Conservation (phyloP, 2,113 vertebrate genomes). For the Dendropsophus ebraccatus region DNA sequence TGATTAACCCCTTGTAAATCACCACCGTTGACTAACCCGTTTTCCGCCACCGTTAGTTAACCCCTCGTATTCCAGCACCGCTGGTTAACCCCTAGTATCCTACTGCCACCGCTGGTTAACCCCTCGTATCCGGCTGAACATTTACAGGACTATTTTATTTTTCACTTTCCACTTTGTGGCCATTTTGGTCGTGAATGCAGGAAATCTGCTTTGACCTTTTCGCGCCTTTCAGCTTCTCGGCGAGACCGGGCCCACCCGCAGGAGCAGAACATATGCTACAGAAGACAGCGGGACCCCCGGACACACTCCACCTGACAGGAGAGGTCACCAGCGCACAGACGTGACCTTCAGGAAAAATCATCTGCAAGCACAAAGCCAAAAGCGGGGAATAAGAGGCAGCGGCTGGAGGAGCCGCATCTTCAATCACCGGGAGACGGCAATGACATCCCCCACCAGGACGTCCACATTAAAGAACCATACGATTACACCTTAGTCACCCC, state of each 20-base stretch:
- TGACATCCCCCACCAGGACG: neutral
- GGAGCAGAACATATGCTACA: neutral
- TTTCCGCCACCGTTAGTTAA: too few species aligned
- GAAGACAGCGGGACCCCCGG: slow-evolving; percentile 11
- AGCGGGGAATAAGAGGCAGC: neutral
- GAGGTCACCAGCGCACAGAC: neutral
- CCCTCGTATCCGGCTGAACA: neutral
- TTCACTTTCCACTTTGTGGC: neutral
- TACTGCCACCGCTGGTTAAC: neutral
- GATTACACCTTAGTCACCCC: neutral
- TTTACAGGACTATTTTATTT: neutral
- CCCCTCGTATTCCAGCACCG: too few species aligned
- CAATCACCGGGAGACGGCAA: neutral
- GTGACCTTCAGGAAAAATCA: neutral
- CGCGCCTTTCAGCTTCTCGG: neutral
- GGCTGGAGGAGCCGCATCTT: neutral
- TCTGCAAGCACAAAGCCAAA: neutral
- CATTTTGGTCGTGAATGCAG: neutral
- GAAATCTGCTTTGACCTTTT: neutral
- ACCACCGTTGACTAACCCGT: too few species aligned
- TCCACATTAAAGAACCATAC: neutral
- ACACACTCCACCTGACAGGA: slow-evolving; percentile 1
- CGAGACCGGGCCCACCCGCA: neutral
- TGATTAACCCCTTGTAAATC: too few species aligned
- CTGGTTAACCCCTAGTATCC: too few species aligned